Conservation (phyloP, 1,140 invertebrate species). For the Zaprionus lachaisei region DNA sequence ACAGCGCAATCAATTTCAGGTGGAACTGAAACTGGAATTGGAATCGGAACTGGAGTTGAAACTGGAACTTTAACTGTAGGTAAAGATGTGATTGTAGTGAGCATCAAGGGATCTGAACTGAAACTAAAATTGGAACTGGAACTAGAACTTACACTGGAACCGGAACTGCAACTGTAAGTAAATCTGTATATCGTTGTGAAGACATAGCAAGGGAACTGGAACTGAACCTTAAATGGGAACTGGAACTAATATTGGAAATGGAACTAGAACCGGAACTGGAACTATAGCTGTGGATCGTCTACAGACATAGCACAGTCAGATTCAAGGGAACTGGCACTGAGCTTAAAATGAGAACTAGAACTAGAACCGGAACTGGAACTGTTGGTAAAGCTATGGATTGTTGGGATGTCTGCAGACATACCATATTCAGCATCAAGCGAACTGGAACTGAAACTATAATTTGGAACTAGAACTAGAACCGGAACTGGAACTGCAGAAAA, state of each 20-base stretch:
- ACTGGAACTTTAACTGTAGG: neutral
- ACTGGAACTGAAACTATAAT: neutral
- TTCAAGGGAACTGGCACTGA: neutral
- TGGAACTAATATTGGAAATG: no score
- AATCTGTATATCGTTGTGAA: no score
- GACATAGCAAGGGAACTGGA: no score
- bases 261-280: no score
- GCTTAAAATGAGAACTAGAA: no score
- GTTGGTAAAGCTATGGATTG: neutral
- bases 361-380: neutral
- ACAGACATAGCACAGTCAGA: no score
- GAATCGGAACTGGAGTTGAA: neutral
- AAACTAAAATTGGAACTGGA: neutral
- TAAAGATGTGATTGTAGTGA: no score
- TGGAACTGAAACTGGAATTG: neutral
- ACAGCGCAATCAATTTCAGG: neutral
- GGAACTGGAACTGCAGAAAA: neutral
- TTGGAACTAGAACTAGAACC: neutral
- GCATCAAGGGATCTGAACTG: neutral
- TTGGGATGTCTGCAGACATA: neutral
- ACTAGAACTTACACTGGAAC: neutral
- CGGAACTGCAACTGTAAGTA: neutral
- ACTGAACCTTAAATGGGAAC: no score
- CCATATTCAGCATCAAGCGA: no score
- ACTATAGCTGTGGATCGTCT: no score